A percentile compares a stretch with the other conserved stretches of the same genome.
Conservation (phyloP, 2,797 vertebrate species). For the Linurgus olivaceus region DNA sequence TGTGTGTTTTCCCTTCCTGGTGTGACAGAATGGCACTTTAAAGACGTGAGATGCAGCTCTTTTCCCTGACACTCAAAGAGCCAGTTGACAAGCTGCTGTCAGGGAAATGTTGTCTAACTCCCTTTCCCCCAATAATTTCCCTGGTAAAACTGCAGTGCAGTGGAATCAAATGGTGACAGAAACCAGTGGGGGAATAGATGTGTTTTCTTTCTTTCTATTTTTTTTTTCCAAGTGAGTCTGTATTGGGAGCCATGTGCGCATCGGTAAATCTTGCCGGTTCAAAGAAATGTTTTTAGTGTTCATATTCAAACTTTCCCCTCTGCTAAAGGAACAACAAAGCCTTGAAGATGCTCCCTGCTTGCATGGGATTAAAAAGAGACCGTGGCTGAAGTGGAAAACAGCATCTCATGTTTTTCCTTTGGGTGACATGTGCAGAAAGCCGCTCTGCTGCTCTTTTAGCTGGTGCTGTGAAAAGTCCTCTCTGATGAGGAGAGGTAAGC, state of each 20-base stretch:
- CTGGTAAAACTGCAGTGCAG: slow-evolving; percentile 48
- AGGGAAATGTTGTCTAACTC: slow-evolving; percentile 53
- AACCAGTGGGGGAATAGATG: slow-evolving; percentile 32
- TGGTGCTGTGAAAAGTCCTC: neutral
- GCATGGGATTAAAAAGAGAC: slow-evolving; percentile 40
- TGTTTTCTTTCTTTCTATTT: neutral
- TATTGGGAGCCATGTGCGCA: neutral
- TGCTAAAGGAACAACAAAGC: slow-evolving; percentile 54
- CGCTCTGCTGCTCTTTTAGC: neutral
- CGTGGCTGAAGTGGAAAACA: slow-evolving; percentile 39
- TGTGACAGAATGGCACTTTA: slow-evolving; percentile 5
- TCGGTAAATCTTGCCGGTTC: neutral
- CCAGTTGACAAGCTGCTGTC: slow-evolving; percentile 63
- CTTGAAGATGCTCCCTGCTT: slow-evolving; percentile 47
- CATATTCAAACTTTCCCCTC: slow-evolving; percentile 30
- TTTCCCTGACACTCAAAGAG: slow-evolving; percentile 42
- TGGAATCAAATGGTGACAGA: slow-evolving; percentile 63
- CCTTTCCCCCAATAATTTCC: slow-evolving; percentile 54
- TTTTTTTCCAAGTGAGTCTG: neutral
- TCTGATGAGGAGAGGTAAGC: neutral
- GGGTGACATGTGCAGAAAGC: slow-evolving; percentile 17
- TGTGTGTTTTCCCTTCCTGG: neutral
- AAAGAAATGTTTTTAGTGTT: slow-evolving; percentile 53
- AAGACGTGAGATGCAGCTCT: neutral
- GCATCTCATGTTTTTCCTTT: slow-evolving; percentile 42